Conservation (phyloP, 2,888 invertebrate genomes). For the Andricus quercusramuli region DNA sequence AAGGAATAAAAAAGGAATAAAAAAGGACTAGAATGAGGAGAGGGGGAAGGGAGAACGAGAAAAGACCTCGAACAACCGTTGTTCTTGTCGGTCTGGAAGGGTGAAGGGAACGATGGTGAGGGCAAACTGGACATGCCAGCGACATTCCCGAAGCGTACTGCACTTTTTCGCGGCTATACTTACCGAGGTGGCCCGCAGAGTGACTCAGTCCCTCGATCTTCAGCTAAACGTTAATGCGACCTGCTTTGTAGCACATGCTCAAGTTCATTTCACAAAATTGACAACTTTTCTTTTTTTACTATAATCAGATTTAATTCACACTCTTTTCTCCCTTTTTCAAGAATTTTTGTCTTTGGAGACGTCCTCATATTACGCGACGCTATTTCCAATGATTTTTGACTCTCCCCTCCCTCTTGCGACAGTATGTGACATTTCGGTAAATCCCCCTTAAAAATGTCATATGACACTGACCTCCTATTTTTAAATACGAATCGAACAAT, state of each 20-base stretch:
- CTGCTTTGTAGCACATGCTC: conserved; percentile 15
- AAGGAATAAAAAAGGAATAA: conserved; percentile 49
- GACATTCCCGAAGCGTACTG: conserved; percentile 75
- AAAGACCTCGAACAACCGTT: conserved; percentile 58
- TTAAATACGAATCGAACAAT: too few relatives aligned
- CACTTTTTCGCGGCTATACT: conserved; percentile 68
- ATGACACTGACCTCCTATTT: too few relatives aligned
- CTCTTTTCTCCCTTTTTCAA: too few relatives aligned
- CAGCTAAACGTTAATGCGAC: conserved; percentile 61
- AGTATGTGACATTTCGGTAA: too few relatives aligned
- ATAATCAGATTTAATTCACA: too few relatives aligned
- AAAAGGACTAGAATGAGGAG: conserved; percentile 37
- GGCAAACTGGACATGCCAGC: conserved; percentile 70
- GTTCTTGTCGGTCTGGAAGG: conserved; percentile 66
- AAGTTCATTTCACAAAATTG: not conserved
- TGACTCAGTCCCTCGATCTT: conserved; percentile 66
- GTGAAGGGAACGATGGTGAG: conserved; percentile 67
- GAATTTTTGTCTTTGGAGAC: too few relatives aligned
- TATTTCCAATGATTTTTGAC: too few relatives aligned
- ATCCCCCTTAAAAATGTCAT: too few relatives aligned
- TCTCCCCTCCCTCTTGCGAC: too few relatives aligned
- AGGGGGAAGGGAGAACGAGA: conserved; percentile 50
- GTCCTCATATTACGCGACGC: too few relatives aligned
- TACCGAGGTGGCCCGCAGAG: conserved; percentile 62
- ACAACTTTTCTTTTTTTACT: not conserved